Percentiles rank a stretch among this genome's conserved stretches.
phyloP scores from a whole-genome alignment of 2,797 vertebrate species.

The Halcyon leucocephala region DNA sequence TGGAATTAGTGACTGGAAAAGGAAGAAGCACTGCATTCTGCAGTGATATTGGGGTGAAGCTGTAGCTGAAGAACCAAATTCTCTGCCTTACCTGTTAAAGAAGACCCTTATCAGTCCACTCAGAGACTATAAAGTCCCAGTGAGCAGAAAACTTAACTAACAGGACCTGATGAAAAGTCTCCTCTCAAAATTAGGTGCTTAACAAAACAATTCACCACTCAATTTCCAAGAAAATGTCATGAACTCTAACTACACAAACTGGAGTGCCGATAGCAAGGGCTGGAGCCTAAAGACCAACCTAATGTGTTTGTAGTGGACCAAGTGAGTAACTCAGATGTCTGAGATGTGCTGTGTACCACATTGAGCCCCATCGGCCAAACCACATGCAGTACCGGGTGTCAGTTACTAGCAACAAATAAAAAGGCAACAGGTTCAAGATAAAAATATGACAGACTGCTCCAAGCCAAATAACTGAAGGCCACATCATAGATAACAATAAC shows the following conservation, averaged over 20 bases:
- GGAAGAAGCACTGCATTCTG: not conserved
- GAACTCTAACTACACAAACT: not conserved
- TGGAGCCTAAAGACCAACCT: not conserved
- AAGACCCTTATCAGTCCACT: not conserved
- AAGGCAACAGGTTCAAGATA: not conserved
- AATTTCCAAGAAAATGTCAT: not conserved
- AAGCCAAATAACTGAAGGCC: slow-evolving; percentile 1
- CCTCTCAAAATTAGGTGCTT: not conserved
- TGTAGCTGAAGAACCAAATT: not conserved
- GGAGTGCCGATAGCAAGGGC: not conserved
- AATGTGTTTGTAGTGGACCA: not conserved
- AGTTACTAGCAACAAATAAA: not conserved
- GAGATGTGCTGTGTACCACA: not conserved
- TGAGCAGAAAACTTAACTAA: not conserved
- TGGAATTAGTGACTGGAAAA: not conserved
- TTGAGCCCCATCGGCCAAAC: not conserved
- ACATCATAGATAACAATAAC: not conserved
- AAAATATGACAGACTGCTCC: not conserved
- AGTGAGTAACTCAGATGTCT: not conserved
- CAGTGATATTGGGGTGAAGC: not conserved
- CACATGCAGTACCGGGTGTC: not conserved
- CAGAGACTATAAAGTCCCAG: not conserved
- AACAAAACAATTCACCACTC: not conserved
- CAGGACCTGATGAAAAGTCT: not conserved
- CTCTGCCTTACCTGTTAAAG: not conserved